Conservation (phyloP, 2,113 vertebrate species). For the Antechinus stuartii region DNA sequence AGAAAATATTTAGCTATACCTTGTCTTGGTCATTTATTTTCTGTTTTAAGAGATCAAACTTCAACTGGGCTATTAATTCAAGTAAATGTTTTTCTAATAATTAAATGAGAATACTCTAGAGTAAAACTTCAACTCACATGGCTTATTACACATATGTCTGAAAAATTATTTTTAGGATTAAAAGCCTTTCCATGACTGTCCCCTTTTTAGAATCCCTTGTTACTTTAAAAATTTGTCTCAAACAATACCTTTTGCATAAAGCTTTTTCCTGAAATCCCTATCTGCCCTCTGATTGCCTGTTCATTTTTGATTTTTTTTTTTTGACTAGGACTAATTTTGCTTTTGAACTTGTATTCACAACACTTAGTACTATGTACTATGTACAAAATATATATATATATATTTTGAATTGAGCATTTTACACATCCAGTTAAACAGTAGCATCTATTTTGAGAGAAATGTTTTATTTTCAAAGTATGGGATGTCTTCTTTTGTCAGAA, state of each 20-base stretch:
- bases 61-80: background rate
- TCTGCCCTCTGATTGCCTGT: background rate
- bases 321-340: background rate
- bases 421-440: no score
- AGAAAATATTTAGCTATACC: conserved; percentile 3
- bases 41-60: background rate
- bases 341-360: background rate
- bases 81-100: background rate
- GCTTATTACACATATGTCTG: background rate
- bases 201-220: background rate
- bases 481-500: background rate
- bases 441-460: no score
- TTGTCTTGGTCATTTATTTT: background rate
- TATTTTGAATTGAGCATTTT: background rate
- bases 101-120: background rate
- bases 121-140: background rate
- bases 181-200: background rate
- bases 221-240: background rate
- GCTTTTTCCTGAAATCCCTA: background rate
- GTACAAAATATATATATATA: background rate
- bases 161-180: background rate
- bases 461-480: background rate
- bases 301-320: background rate
- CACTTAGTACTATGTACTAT: no score
- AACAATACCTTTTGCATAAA: background rate